phyloP scores from a whole-genome alignment of 2,888 invertebrate genomes.

The Rotaria magnacalcarata region DNA sequence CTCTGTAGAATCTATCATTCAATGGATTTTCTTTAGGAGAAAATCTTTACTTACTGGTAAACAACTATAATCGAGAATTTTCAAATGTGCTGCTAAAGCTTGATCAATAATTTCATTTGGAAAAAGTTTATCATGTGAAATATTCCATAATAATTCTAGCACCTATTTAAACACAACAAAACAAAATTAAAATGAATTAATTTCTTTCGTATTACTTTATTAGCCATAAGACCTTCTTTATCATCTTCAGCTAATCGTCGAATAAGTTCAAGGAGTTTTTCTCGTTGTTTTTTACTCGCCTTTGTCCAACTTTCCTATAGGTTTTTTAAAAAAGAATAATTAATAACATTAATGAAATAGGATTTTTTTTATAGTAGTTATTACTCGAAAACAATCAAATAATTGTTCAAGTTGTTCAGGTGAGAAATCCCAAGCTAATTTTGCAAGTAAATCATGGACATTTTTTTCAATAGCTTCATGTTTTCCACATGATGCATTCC shows the following conservation, averaged over 20 bases:
- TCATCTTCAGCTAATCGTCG: conserved; percentile 91
- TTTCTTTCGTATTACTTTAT: conserved; percentile 78
- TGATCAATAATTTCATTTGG: conserved; percentile 95
- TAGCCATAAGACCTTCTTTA: conserved; percentile 69
- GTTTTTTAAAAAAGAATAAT: not conserved
- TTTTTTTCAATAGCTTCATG: conserved; percentile 97
- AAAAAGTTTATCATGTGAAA: conserved; percentile 90
- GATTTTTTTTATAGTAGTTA: conserved; percentile 48
- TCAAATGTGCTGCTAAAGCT: conserved; percentile 85
- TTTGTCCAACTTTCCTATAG: conserved; percentile 76
- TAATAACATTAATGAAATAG: no score
- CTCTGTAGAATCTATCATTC: no score
- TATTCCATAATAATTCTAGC: conserved; percentile 86
- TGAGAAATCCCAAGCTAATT: conserved; percentile 94
- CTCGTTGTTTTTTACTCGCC: conserved; percentile 88
- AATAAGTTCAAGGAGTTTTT: conserved; percentile 86
- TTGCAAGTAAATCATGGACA: conserved; percentile 87
- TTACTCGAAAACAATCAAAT: conserved; percentile 89
- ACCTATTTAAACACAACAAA: conserved; percentile 63
- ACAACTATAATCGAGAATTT: conserved; percentile 72
- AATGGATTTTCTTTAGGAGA: conserved; percentile 47
- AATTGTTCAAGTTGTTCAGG: conserved; percentile 92
- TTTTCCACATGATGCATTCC: conserved; percentile 75
- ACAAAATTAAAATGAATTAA: conserved; percentile 60
- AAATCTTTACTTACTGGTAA: conserved; percentile 67